A percentile compares a stretch with the other conserved stretches of the same genome.
phyloP scores from a whole-genome alignment of 1,140 invertebrate genomes.

The Marisa cornuarietis region DNA sequence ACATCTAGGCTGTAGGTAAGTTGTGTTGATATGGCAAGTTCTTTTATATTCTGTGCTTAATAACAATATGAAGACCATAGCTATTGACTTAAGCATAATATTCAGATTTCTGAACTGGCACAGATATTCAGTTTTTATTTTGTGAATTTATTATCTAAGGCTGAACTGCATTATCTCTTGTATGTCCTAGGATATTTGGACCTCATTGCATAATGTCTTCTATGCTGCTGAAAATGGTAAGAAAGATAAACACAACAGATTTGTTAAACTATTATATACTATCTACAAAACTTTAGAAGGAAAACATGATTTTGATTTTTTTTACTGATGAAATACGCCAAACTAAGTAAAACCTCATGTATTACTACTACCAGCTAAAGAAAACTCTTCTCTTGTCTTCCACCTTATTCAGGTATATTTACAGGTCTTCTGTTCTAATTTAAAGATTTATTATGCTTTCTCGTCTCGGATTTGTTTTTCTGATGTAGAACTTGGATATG shows the following conservation, averaged over 20 bases:
- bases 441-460: not conserved
- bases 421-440: no score
- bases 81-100: no score
- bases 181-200: constrained; percentile 75
- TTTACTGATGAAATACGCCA: not conserved
- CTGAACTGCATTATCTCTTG: constrained; percentile 10
- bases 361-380: not conserved
- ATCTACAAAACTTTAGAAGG: not conserved
- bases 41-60: not conserved
- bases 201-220: constrained; percentile 82
- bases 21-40: not conserved
- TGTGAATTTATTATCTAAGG: no score
- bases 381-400: no score
- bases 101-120: no score
- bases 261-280: no score
- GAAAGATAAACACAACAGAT: constrained; percentile 2
- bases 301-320: not conserved
- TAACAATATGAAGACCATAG: not conserved
- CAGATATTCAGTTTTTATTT: no score
- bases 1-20: constrained; percentile 49
- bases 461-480: constrained; percentile 12
- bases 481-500: not conserved
- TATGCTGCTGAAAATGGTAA: constrained; percentile 71
- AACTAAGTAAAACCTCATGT: not conserved
- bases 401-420: no score